A percentile compares a stretch with the other conserved stretches of the same genome.
These are phyloP conservation scores for Litoditis marina DNA, from an alignment of 2,888 invertebrate species.

Conservation along the genomic window DNA sequence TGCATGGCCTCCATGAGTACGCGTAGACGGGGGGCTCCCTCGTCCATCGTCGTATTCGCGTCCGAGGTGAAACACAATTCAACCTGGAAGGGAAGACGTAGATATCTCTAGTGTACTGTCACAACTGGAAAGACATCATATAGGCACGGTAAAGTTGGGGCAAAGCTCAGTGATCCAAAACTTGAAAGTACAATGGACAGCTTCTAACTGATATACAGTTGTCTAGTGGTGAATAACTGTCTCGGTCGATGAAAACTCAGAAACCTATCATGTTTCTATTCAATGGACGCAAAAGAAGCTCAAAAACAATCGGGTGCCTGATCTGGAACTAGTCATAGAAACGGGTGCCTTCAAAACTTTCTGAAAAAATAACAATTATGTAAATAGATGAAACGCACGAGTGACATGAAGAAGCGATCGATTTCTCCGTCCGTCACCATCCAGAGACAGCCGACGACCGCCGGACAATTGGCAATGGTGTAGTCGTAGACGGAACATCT, in stretches of 20 bases:
- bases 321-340: too few species aligned
- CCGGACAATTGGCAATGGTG: slow-evolving; percentile 48
- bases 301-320: slow-evolving; percentile 10
- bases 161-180: too few species aligned
- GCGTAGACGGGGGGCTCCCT: slow-evolving; percentile 17
- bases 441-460: slow-evolving; percentile 57
- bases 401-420: slow-evolving; percentile 50
- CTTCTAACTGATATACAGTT: too few species aligned
- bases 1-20: slow-evolving; percentile 31
- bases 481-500: slow-evolving; percentile 46
- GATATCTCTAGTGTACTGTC: too few species aligned
- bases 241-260: too few species aligned
- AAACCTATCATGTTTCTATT: too few species aligned
- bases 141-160: too few species aligned
- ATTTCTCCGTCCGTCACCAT: slow-evolving; percentile 59
- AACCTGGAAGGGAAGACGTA: too few species aligned
- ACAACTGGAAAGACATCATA: too few species aligned
- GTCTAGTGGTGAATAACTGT: too few species aligned
- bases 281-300: not conserved
- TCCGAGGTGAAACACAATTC: slow-evolving; percentile 16
- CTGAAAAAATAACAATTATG: slow-evolving; percentile 17
- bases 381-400: slow-evolving; percentile 20
- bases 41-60: slow-evolving; percentile 21
- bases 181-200: too few species aligned
- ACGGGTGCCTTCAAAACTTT: slow-evolving; percentile 35